phyloP scores from a whole-genome alignment of 1,140 invertebrate genomes.

The Drosophila kikkawai region DNA sequence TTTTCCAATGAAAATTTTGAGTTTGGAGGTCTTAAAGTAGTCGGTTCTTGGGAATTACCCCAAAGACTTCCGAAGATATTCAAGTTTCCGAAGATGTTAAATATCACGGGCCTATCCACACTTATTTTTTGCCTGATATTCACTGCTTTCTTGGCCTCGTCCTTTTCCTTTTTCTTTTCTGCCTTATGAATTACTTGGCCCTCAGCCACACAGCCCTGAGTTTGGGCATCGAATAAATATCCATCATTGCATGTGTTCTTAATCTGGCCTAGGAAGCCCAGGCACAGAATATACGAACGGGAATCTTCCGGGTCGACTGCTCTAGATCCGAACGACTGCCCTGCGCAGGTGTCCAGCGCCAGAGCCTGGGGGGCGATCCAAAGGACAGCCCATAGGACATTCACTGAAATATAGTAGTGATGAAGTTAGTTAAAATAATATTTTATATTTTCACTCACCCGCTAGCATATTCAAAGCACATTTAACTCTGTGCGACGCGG shows the following conservation, averaged over 20 bases:
- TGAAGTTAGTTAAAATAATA: neutral
- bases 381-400: constrained; percentile 63
- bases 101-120: constrained; percentile 55
- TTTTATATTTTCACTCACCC: constrained; percentile 48
- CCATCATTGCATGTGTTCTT: constrained; percentile 40
- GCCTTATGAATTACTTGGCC: neutral
- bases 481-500: constrained; percentile 34
- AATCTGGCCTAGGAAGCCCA: constrained; percentile 56
- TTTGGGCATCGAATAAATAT: constrained; percentile 26
- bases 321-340: constrained; percentile 63
- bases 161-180: neutral
- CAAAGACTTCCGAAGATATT: constrained; percentile 57
- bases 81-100: constrained; percentile 58
- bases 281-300: constrained; percentile 53
- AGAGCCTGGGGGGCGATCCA: constrained; percentile 56
- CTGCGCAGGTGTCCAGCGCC: constrained; percentile 51
- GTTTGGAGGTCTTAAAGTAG: neutral
- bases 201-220: constrained; percentile 39
- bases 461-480: constrained; percentile 57
- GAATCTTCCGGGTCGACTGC: constrained; percentile 42
- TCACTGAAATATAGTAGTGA: constrained; percentile 20
- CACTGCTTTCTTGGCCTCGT: constrained; percentile 7
- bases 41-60: constrained; percentile 12
- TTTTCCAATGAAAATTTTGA: neutral
- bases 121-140: constrained; percentile 48